Evolutionary conservation across 2,888 invertebrate species (phyloP), one percentile per base, ranked within the genome.

Genomic region (Amitus sp.): DNA sequence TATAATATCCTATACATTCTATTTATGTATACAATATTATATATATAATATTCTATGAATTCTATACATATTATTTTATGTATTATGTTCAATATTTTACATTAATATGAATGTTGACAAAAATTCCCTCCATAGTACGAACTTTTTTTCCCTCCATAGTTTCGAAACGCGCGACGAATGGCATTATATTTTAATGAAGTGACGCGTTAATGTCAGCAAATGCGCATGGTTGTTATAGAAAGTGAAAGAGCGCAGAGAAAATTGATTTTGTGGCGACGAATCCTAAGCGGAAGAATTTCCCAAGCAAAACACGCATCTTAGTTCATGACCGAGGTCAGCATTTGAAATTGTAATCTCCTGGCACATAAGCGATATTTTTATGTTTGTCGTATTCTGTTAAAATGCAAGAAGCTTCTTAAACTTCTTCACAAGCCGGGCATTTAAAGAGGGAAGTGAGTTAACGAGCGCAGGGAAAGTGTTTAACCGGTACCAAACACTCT

Each of bases 391-490:
- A 37, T 15, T 15, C 5, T 37, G 15, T 37, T 37, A 13, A 37
- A 37, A 37, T 37, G 37, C 37, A 37, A n/a, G n/a, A n/a, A n/a
- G 37, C 53, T 45, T 19, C 55, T 58, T 34, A 53, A 63, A 56
- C 56, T 54, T 53, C 62, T 52, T 51, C 40, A 34, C 28, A 27
- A 42, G 51, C 47, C 50, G 52, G 46, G 40, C 49, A 51, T 61
- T 61, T 61, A 51, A 65, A 65, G 50, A 61, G 54, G 61, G 59
- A 65, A 63, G 55, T 61, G 48, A 47, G 54, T 50, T 65, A 58
- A 62, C 60, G 60, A 64, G 51, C 56, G 54, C 58, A 59, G 66
- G 66, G 63, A 65, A 67, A 66, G 66, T 65, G 60, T 52, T 50
- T 37, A 59, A 59, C 58, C 55, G 61, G 61, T 59, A 59, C 53